Base-by-base conservation (phyloP, 2,113 vertebrate species). In the Muntiacus muntjak region DNA sequence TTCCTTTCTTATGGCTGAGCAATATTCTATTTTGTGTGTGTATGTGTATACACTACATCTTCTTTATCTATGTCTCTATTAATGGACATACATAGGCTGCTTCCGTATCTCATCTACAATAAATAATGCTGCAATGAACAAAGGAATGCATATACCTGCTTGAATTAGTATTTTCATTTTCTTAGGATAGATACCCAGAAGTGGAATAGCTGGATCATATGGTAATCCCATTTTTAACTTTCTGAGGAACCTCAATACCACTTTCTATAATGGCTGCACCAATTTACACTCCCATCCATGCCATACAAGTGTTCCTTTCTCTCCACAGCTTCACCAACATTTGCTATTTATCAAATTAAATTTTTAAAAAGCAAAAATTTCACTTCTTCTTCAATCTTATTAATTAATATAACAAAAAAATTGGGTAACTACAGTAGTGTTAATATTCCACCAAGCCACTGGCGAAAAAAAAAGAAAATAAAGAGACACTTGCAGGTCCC, bases 341-440 rank as follows among this genome's bases (percentile, higher is more conserved):
- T 11, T n/a, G 50, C 47, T 82, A 54, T 82, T 36, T 54, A 54
- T 14, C 71, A 86, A 94, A 71, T 13, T 93, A 84, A 36, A 55
- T 95, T 91, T 96, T 89, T 30, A 64, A 67, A 89, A 93, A 79
- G 45, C 40, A 95, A 96, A 40, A 94, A 50, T 58, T n/a, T 8
- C 30, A 92, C 62, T 95, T 94, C 40, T 74, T 25, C 47, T 60
- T 92, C 62, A 83, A 52, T 57, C 87, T 87, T 87, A 86, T 92
- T 45, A 6, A 88, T 89, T 43, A 7, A 94, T 55, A 26, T 62
- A 94, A 25, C 25, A 36, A 50, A 95, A 93, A 93, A 50, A 57
- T 2, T 19, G 67, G 30, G 5, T 52, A 52, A 87, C 71, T 67
- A 54, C 0, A 82, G 43, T 57, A 76, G 50, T 52, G 8, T 43